A percentile compares a stretch with the other conserved stretches of the same genome.
These are phyloP conservation scores for Lampris incognitus DNA, from an alignment of 2,113 vertebrate species.

Conservation along the genomic window DNA sequence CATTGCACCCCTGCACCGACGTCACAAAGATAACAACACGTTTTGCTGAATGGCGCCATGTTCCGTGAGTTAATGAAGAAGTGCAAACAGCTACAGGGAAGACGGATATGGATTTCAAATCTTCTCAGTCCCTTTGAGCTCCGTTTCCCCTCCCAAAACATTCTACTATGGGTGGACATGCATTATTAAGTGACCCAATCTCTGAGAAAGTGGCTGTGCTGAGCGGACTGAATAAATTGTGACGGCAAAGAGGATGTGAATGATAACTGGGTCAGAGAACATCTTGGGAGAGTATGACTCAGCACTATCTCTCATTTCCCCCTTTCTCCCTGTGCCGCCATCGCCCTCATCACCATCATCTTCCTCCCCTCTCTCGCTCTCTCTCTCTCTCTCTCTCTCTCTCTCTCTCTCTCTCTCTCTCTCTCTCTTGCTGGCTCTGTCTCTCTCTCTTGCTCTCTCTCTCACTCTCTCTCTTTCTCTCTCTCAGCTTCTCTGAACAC, in stretches of 20 bases:
- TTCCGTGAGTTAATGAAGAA: constrained; percentile 16
- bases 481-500: constrained; percentile 6
- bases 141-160: background rate
- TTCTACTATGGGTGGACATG: constrained; percentile 55
- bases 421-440: background rate
- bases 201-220: constrained; percentile 45
- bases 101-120: constrained; percentile 17
- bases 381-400: background rate
- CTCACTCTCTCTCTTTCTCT: background rate
- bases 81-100: background rate
- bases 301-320: constrained; percentile 50
- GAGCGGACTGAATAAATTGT: constrained; percentile 60
- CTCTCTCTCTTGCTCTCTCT: background rate
- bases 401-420: background rate
- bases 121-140: constrained; percentile 7
- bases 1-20: too few relatives aligned
- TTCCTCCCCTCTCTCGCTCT: background rate
- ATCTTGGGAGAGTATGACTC: constrained; percentile 61
- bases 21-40: constrained; percentile 2
- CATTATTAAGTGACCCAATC: constrained; percentile 57
- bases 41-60: background rate
- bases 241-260: constrained; percentile 58
- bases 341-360: too few relatives aligned
- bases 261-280: constrained; percentile 69
- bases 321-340: background rate